phyloP scores from a whole-genome alignment of 2,113 vertebrate species.

The Ptyas mucosa region DNA sequence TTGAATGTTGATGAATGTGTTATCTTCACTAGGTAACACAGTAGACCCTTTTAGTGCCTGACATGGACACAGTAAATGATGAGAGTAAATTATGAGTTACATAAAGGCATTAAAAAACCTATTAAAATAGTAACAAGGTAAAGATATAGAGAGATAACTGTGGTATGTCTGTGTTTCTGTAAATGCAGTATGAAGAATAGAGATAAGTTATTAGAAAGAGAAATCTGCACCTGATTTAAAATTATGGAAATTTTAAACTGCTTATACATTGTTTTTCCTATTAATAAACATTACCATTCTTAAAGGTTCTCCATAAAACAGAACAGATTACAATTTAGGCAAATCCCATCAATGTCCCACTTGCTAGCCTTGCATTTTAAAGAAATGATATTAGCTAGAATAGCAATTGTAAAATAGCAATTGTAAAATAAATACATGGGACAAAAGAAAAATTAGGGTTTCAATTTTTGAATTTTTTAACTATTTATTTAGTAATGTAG shows the following conservation, averaged over 20 bases:
- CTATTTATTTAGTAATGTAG: not conserved
- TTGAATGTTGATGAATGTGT: not conserved
- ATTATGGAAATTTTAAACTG: not conserved
- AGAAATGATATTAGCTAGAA: not conserved
- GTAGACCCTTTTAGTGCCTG: not conserved
- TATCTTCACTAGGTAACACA: not conserved
- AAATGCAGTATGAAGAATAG: not conserved
- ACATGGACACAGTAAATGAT: not conserved
- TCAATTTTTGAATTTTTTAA: not conserved
- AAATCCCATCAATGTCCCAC: not conserved
- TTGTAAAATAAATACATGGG: not conserved
- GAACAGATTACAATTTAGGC: not conserved
- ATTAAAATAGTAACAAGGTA: not conserved
- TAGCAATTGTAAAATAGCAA: not conserved
- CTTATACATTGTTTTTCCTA: not conserved
- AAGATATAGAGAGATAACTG: not conserved
- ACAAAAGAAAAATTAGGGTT: not conserved
- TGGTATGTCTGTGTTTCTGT: not conserved
- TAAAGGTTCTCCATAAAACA: not conserved
- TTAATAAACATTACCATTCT: not conserved
- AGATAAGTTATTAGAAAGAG: not conserved
- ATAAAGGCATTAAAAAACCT: not conserved
- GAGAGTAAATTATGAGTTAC: not conserved
- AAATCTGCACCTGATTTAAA: not conserved
- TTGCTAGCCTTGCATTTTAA: not conserved